phyloP scores from a whole-genome alignment of 2,888 invertebrate genomes.

The Allophyes oxyacanthae region DNA sequence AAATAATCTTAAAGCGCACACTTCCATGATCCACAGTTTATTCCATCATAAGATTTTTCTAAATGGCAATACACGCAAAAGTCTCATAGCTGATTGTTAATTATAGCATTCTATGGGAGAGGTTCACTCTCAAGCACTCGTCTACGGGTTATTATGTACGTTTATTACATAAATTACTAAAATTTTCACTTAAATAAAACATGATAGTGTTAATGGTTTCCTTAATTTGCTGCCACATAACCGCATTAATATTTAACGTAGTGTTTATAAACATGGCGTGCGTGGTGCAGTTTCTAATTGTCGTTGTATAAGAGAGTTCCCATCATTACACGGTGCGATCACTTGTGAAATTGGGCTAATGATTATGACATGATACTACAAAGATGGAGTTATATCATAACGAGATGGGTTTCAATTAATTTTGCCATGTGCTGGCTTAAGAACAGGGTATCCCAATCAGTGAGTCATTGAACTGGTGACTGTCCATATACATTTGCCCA shows the following conservation, averaged over 20 bases:
- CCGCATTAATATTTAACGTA: constrained; percentile 7
- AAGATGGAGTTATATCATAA: constrained; percentile 13
- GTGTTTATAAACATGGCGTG: constrained; percentile 10
- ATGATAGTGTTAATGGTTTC: constrained; percentile 34
- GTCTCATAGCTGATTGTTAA: too few species aligned
- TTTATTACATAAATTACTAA: constrained; percentile 7
- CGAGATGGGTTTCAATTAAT: neutral
- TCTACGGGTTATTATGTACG: too few species aligned
- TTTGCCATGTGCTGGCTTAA: neutral
- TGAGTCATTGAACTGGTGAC: too few species aligned
- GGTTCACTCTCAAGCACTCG: too few species aligned
- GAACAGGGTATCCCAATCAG: too few species aligned
- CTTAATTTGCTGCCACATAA: constrained; percentile 29
- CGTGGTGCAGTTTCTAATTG: constrained; percentile 27
- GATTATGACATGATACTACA: constrained; percentile 5
- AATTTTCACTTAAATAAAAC: constrained; percentile 16
- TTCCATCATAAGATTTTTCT: too few species aligned
- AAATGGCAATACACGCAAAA: too few species aligned
- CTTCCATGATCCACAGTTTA: too few species aligned
- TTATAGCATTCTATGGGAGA: too few species aligned
- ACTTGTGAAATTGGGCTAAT: constrained; percentile 30
- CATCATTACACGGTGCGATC: constrained; percentile 20
- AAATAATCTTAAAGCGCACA: too few species aligned
- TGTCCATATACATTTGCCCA: too few species aligned
- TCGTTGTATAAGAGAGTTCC: constrained; percentile 30